Evolutionary conservation across 2,113 vertebrate species (phyloP), one percentile per base, ranked within the genome.

Genomic region (Rhodinocichla rosea): DNA sequence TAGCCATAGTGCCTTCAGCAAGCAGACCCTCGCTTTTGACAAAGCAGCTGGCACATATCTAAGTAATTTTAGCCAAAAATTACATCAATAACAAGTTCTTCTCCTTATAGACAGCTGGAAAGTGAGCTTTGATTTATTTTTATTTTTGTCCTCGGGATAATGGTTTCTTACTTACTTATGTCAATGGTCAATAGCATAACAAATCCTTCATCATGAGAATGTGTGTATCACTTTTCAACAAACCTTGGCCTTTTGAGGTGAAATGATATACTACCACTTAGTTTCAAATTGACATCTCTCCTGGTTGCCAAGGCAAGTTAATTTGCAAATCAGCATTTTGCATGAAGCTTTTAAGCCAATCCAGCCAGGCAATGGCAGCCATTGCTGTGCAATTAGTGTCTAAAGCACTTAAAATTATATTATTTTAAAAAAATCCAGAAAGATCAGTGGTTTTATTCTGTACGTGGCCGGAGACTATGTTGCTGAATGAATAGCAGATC

Each of bases 71-170:
- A 93, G 64, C 47, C 71, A 94, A 88, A 88, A 94, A 92, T 92
- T 78, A 33, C 76, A 92, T 88, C 73, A 80, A 74, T 74, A 83
- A 18, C 20, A 81, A 86, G 60, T 78, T 87, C 45, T 86, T 90
- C 68, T 91, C 78, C 80, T 90, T 90, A 68, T 71, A 83, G 90
- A 78, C 60, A 94, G 83, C 60, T 96, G 76, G 89, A 86, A 93
- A 96, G 85, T 89, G 73, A 95, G 44, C 39, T 94, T 80, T 95
- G 75, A 94, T 95, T 94, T 89, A 92, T 95, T 95, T 93, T 94
- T 92, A 63, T 81, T 95, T 95, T 95, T 87, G 55, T 90, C 52
- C 47, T 56, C n/a, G 0, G 47, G 60, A 94, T 87, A 94, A 94
- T 92, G 73, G 35, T 94, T 96, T 92, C 74, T 94, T 91, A 78